Base-by-base conservation (phyloP, 2,113 vertebrate species). In the Coturnix japonica region DNA sequence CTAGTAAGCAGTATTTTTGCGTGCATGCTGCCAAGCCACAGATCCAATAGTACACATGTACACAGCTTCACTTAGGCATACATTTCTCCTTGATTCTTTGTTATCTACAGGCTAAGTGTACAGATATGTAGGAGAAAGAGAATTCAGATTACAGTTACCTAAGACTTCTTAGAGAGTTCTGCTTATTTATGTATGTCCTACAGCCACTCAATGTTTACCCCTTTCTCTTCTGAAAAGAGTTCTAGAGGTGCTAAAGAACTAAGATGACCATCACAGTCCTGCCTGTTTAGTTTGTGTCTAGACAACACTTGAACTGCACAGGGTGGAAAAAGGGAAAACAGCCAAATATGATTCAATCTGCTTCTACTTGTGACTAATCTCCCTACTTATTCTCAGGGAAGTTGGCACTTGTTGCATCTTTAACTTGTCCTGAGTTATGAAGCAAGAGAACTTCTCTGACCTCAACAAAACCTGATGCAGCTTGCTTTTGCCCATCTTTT, bases 301-400 rank as follows among this genome's bases (percentile, higher is more conserved):
- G 96, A 97, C 95, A 94, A 95, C 86, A 95, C 69, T 92, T 63
- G 65, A 83, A 91, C 80, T 88, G 92, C 64, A 94, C 79, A 89
- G 91, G 75, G 75, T 76, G 95, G 89, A 93, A 96, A 96, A 92
- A 95, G 81, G 81, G 90, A 96, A 88, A 94, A 93, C 17, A 73
- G 91, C 72, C 91, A 96, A 96, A 94, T 90, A 88, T 95, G 94
- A 96, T 93, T 94, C 95, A 97, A 96, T 81, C 88, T 89, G 90
- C 93, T 96, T 95, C 91, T 95, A 95, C 75, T 86, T 97, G 77
- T 97, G 96, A 97, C 93, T 96, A 96, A 97, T 94, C 94, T 96
- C 94, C 84, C 83, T 91, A 95, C 76, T 97, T 95, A 93, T 91
- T 95, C 91, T 95, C 95, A 94, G 82, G 80, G 81, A 95, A 96